Evolutionary conservation across 53 echinoderm and acorn worm species (phyloP), one percentile per base, ranked within the genome.

Genomic region (Arbacia lixula): DNA sequence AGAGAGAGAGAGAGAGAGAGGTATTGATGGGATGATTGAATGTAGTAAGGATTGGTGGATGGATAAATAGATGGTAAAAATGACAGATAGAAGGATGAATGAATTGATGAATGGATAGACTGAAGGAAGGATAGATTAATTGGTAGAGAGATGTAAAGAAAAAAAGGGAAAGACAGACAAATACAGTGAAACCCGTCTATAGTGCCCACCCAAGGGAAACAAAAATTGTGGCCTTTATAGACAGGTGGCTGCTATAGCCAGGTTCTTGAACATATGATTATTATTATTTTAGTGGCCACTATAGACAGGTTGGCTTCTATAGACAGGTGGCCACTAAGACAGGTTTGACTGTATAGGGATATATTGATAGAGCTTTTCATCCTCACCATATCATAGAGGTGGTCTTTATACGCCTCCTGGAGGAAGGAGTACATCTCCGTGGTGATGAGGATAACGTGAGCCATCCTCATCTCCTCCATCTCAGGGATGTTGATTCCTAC

Each of bases 401-500:
- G 76, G 37, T 93, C 87, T 2, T 42, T 83, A 34, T 74, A 83
- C 9, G 84, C 83, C 61, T 91, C 89, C 25, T 89, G 86, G 25
- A 91, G 68, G 25, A 55, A 64, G 57, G 83, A 42, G 36, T 82
- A 82, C 87, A 96, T 93, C 71, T 96, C 96, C 2, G 87, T 61
- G 10, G 80, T 33, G 27, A 91, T 89, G 34, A 90, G 85, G 20
- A 93, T 58, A 60, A 66, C 27, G 61, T 95, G 95, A 11, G 91
- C 92, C 29, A 90, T 46, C 50, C 91, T 88, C 19, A 88, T 52
- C 67, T 95, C 95, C 61, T 95, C 92, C 9, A 88, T 40, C 67
- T 95, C 95, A 10, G 95, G 93, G 16, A 95, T 92, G 85, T 93
- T 71, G 14, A 95, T 86, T 12, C 62, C 88, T 17, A 90, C 81